Evolutionary conservation across 2,888 invertebrate species (phyloP).

Genomic region (Yponomeuta plumbellus): DNA sequence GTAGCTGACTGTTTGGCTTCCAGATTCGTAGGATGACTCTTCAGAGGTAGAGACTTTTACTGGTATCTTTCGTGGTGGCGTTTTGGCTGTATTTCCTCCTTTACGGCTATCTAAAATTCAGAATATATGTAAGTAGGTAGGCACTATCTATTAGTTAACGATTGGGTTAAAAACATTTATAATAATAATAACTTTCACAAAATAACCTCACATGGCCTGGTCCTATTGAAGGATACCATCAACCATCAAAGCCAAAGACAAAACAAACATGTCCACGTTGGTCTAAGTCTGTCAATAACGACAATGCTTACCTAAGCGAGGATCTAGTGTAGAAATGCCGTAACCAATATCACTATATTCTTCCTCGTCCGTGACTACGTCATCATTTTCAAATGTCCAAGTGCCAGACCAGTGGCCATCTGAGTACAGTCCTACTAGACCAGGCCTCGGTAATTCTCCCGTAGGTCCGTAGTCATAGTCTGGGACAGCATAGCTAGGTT

Average conservation of each 20-base stretch:
- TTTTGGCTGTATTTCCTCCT: slow-evolving; percentile 6
- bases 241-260: neutral
- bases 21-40: slow-evolving; percentile 34
- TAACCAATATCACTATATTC: slow-evolving; percentile 37
- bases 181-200: neutral
- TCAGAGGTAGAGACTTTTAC: slow-evolving; percentile 37
- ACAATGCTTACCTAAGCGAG: slow-evolving; percentile 45
- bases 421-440: slow-evolving; percentile 58
- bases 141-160: neutral
- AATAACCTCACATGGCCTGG: too few species aligned
- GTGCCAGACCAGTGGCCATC: slow-evolving; percentile 37
- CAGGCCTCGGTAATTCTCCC: slow-evolving; percentile 58
- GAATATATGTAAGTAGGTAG: neutral
- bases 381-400: slow-evolving; percentile 36
- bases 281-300: neutral
- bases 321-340: slow-evolving; percentile 59
- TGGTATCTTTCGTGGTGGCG: slow-evolving; percentile 24
- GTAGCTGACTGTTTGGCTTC: slow-evolving; percentile 51
- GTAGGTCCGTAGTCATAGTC: slow-evolving; percentile 49
- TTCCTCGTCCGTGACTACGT: slow-evolving; percentile 35
- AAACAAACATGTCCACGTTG: neutral
- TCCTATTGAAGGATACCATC: too few species aligned
- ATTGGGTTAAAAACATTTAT: too few species aligned
- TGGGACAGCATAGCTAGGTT: slow-evolving; percentile 36
- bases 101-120: slow-evolving; percentile 28